phyloP scores from a whole-genome alignment of 2,888 invertebrate genomes.

The Corythucha ciliata region DNA sequence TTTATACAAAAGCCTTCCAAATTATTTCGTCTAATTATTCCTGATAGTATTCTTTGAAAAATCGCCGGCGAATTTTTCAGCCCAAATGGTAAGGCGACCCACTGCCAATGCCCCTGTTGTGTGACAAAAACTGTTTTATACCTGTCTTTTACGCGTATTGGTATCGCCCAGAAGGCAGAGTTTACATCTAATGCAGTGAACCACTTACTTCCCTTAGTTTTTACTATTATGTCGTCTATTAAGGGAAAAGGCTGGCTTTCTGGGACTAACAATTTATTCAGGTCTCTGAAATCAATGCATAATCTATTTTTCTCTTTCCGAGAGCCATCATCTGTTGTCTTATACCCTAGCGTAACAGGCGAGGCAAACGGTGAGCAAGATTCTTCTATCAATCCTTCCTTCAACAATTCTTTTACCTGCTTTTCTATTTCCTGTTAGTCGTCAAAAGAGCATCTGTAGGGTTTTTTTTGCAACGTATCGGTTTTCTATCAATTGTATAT shows the following conservation, averaged over 20 bases:
- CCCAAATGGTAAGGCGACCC: conserved; percentile 1
- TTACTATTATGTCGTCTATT: conserved; percentile 18
- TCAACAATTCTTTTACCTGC: conserved; percentile 16
- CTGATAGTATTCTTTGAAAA: too few species aligned
- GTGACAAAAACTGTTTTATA: conserved; percentile 11
- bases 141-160: conserved; percentile 1
- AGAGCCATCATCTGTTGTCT: conserved; percentile 12
- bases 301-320: conserved; percentile 9
- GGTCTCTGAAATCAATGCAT: conserved; percentile 21
- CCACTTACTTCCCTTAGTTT: conserved; percentile 9
- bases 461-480: conserved; percentile 11
- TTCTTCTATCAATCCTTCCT: conserved; percentile 20
- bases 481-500: conserved; percentile 14
- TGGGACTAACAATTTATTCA: conserved; percentile 21
- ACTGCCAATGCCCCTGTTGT: conserved; percentile 7
- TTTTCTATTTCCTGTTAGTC: conserved; percentile 18
- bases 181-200: too few species aligned
- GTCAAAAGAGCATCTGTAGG: conserved; percentile 9
- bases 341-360: conserved; percentile 23
- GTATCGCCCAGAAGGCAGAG: conserved; percentile 18
- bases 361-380: conserved; percentile 21
- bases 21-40: too few species aligned
- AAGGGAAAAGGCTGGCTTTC: conserved; percentile 20
- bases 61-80: too few species aligned
- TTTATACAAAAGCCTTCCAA: too few species aligned